A percentile compares a stretch with the other conserved stretches of the same genome.
These are phyloP conservation scores for Malacoctenus gilli DNA, from an alignment of 2,797 vertebrate genomes.

Conservation along the genomic window DNA sequence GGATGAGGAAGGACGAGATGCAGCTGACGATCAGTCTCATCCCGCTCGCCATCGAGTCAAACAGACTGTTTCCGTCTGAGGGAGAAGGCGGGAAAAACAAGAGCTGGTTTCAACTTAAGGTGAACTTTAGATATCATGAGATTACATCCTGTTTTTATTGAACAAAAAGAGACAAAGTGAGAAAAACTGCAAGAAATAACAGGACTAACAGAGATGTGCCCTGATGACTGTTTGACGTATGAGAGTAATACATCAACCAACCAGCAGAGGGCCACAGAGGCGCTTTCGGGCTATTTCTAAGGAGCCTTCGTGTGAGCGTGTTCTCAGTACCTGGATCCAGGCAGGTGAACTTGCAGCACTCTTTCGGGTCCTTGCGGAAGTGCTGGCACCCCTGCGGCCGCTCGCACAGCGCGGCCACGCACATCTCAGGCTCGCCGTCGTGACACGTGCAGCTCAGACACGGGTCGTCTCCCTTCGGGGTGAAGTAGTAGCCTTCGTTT, in stretches of 20 bases:
- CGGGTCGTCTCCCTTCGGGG: slow-evolving; percentile 95
- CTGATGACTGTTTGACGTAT: too few relatives aligned
- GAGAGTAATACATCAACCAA: too few relatives aligned
- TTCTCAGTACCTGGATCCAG: slow-evolving; percentile 88
- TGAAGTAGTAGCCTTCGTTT: slow-evolving; percentile 97
- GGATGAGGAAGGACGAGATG: slow-evolving; percentile 98
- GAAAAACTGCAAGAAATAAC: not conserved
- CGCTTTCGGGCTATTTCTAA: too few relatives aligned
- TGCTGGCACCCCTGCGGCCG: slow-evolving; percentile 95
- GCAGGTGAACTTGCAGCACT: slow-evolving; percentile 99
- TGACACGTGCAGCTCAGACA: slow-evolving; percentile 98
- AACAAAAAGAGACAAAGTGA: too few relatives aligned
- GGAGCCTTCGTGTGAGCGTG: too few relatives aligned
- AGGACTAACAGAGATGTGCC: too few relatives aligned
- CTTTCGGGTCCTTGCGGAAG: slow-evolving; percentile 95
- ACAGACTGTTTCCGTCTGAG: slow-evolving; percentile 93
- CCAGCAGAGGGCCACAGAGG: too few relatives aligned
- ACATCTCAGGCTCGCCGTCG: slow-evolving; percentile 97
- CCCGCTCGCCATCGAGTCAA: slow-evolving; percentile 97
- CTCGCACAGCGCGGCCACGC: slow-evolving; percentile 94
- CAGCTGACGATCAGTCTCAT: slow-evolving; percentile 98
- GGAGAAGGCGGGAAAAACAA: not conserved
- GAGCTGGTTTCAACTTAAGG: too few relatives aligned
- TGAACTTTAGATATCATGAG: too few relatives aligned
- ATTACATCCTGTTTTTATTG: too few relatives aligned